Percentiles rank a stretch among this genome's conserved stretches.
Conservation (phyloP, 2,888 invertebrate species). For the Serripes groenlandicus region DNA sequence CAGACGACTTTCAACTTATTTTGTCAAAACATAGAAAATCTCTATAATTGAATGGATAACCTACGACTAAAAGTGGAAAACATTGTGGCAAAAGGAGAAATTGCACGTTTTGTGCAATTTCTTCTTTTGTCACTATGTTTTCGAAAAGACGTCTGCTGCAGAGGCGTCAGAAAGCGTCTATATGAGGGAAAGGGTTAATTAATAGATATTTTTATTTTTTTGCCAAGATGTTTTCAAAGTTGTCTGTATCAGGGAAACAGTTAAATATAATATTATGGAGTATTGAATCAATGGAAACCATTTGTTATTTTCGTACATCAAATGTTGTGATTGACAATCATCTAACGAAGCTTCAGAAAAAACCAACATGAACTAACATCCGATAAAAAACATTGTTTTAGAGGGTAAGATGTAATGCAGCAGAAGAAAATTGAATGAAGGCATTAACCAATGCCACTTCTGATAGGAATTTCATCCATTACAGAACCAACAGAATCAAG, state of each 20-base stretch:
- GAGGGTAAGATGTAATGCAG: conserved; percentile 8
- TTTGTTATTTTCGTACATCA: too few relatives aligned
- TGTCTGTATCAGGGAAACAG: too few relatives aligned
- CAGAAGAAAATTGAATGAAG: conserved; percentile 27
- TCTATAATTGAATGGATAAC: too few relatives aligned
- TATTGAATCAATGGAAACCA: too few relatives aligned
- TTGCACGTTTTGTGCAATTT: neutral
- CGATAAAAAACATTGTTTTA: neutral
- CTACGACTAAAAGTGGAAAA: too few relatives aligned
- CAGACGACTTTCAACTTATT: too few relatives aligned
- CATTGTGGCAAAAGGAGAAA: neutral
- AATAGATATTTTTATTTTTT: neutral
- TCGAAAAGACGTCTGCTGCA: neutral
- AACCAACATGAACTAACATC: neutral
- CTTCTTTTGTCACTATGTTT: neutral
- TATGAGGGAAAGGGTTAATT: neutral
- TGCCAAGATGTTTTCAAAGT: neutral
- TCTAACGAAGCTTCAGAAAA: neutral
- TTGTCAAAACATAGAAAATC: too few relatives aligned
- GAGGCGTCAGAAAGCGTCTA: neutral
- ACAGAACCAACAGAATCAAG: conserved; percentile 17
- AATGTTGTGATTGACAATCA: neutral
- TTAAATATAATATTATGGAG: too few relatives aligned
- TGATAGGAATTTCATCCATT: conserved; percentile 23
- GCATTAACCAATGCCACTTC: conserved; percentile 21